Percentiles rank a stretch among this genome's conserved stretches.
Evolutionary conservation across 1,140 invertebrate genomes (phyloP).

Genomic region (Drosophila nasuta): DNA sequence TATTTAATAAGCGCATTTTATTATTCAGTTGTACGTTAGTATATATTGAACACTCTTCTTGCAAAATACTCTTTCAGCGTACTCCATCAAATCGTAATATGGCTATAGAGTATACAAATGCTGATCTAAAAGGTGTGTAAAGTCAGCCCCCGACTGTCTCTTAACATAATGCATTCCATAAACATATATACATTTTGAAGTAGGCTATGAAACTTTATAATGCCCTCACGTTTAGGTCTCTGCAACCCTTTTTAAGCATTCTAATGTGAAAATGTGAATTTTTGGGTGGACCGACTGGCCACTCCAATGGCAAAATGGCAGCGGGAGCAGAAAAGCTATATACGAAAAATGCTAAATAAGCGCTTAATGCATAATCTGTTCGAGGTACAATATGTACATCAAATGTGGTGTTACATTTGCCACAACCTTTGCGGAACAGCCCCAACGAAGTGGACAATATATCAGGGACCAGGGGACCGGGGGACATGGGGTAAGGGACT

Average conservation of each 20-base stretch:
- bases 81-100: no score
- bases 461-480: background rate
- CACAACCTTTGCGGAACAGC: slow-evolving; percentile 21
- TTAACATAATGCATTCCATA: slow-evolving; percentile 7
- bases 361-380: slow-evolving; percentile 82
- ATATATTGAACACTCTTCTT: no score
- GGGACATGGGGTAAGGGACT: slow-evolving; percentile 12
- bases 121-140: background rate
- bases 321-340: slow-evolving; percentile 59
- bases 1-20: no score
- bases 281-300: slow-evolving; percentile 1
- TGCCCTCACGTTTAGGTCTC: slow-evolving; percentile 10
- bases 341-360: slow-evolving; percentile 83
- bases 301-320: slow-evolving; percentile 58
- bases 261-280: slow-evolving; percentile 30
- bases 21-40: no score
- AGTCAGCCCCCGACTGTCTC: background rate
- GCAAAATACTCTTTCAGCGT: no score
- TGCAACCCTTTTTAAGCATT: slow-evolving; percentile 35
- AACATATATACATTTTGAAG: slow-evolving; percentile 2
- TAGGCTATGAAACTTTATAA: slow-evolving; percentile 19
- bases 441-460: background rate
- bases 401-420: slow-evolving; percentile 31
- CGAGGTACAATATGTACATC: slow-evolving; percentile 49
- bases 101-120: background rate